Evolutionary conservation across 2,113 vertebrate species (phyloP).

Genomic region (Aphelocoma coerulescens): DNA sequence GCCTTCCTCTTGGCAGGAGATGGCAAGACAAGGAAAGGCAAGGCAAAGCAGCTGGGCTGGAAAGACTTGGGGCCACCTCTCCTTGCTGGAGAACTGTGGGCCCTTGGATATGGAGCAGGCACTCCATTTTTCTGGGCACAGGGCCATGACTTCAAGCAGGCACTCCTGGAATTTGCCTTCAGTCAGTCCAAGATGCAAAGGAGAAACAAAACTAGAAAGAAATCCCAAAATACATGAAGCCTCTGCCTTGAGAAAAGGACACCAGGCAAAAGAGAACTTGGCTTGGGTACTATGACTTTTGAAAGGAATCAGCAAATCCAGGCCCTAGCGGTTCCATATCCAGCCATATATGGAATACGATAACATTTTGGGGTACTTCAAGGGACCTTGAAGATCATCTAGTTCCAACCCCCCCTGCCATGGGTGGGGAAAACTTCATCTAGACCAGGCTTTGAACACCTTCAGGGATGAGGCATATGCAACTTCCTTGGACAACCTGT

Average conservation of each 20-base stretch:
- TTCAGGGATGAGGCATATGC: not conserved
- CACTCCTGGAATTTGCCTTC: not conserved
- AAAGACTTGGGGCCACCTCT: not conserved
- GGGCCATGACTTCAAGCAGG: not conserved
- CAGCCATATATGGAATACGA: not conserved
- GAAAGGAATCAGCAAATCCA: fast-evolving
- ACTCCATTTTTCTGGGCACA: fast-evolving
- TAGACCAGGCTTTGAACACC: not conserved
- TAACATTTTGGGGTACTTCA: not conserved
- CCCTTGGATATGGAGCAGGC: not conserved
- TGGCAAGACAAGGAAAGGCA: not conserved
- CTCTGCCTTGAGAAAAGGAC: not conserved
- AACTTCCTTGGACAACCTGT: not conserved
- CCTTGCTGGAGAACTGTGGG: not conserved
- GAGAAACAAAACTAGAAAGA: not conserved
- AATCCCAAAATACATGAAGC: not conserved
- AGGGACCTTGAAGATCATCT: not conserved
- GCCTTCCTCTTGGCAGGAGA: not conserved
- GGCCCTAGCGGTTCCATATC: fast-evolving
- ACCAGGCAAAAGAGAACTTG: not conserved
- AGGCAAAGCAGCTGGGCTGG: not conserved
- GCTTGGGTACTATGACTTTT: not conserved
- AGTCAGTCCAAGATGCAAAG: not conserved
- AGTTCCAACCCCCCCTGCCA: not conserved
- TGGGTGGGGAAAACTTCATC: fast-evolving